phyloP scores from a whole-genome alignment of 2,888 invertebrate genomes.

The Acanthosepion lycidas region DNA sequence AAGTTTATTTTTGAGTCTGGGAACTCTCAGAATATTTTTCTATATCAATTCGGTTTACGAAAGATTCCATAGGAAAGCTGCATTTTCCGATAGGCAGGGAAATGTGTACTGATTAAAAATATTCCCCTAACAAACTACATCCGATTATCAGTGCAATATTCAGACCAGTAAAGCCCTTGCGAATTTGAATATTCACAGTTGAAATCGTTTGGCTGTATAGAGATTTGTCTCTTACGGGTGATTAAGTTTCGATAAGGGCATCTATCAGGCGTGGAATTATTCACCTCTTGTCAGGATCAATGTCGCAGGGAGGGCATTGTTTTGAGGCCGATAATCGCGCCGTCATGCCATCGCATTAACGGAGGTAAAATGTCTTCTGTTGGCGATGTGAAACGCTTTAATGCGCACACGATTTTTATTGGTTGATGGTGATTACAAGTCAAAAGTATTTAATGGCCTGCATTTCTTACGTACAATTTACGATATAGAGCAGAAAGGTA shows the following conservation, averaged over 20 bases:
- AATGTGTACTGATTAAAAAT: background rate
- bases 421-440: background rate
- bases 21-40: no score
- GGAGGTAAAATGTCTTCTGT: background rate
- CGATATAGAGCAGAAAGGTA: background rate
- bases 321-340: background rate
- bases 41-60: no score
- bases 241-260: slow-evolving; percentile 20
- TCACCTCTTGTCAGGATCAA: background rate
- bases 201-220: background rate
- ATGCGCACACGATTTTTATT: background rate
- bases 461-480: slow-evolving; percentile 4
- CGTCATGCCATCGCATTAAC: background rate
- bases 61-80: no score
- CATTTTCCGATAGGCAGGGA: no score
- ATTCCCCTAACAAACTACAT: background rate
- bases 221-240: slow-evolving; percentile 2
- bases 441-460: background rate
- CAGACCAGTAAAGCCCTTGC: background rate
- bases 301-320: background rate
- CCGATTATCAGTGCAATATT: background rate
- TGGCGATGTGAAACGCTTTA: background rate
- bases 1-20: no score
- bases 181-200: background rate
- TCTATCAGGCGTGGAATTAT: slow-evolving; percentile 16